Evolutionary conservation across 2,797 vertebrate species (phyloP).

Genomic region (Phyllotis vaccarum): DNA sequence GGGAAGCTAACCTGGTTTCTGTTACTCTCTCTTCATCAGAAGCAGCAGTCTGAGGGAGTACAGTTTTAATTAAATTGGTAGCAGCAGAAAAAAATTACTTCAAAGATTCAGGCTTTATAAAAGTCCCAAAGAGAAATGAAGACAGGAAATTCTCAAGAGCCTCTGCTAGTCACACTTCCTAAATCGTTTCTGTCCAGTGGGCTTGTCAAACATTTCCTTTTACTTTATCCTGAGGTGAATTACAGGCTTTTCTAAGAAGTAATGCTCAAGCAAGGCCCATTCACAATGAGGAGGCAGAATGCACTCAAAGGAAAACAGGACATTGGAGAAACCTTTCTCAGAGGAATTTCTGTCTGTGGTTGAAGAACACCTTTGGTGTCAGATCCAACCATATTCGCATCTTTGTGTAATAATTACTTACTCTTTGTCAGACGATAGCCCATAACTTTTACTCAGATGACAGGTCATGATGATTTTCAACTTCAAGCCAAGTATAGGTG

Average conservation of each 20-base stretch:
- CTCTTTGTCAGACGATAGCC: background rate
- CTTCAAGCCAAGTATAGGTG: background rate
- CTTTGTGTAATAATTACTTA: background rate
- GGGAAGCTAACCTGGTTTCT: background rate
- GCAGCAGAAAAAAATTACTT: background rate
- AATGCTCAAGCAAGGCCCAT: background rate
- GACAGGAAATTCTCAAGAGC: background rate
- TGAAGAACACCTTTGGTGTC: background rate
- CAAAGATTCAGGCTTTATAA: background rate
- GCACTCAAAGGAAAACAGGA: background rate
- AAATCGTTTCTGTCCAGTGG: background rate
- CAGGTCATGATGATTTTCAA: background rate
- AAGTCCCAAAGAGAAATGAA: background rate
- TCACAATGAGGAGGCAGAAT: background rate
- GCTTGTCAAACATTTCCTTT: background rate
- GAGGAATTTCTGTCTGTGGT: background rate
- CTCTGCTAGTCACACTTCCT: background rate
- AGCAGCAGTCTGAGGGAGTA: background rate
- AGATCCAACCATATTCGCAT: background rate
- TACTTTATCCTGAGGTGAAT: constrained; percentile 6
- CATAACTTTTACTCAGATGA: background rate
- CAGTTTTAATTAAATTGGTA: background rate
- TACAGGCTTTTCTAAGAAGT: background rate
- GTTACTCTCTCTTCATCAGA: background rate
- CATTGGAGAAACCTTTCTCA: background rate